Conservation (phyloP, 2,888 invertebrate species). For the Aplocera efformata region DNA sequence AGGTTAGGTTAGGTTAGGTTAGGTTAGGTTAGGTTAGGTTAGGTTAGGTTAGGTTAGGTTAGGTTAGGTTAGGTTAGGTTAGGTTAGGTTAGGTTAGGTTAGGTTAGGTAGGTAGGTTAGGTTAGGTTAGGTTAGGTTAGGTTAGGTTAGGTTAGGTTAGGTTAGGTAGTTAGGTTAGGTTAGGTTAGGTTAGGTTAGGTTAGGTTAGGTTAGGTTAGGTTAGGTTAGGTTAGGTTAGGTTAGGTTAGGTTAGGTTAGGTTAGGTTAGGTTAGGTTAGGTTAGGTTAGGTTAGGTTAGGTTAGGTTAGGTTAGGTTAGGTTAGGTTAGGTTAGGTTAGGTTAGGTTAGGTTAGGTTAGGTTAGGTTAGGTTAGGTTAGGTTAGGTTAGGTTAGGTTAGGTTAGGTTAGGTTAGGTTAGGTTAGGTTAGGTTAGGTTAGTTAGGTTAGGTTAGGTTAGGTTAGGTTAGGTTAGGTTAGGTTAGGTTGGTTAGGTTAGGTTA, state of each 20-base stretch:
- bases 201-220: conserved; percentile 27
- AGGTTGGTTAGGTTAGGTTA: conserved; percentile 18
- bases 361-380: conserved; percentile 18
- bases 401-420: conserved; percentile 14
- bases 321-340: conserved; percentile 23
- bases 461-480: conserved; percentile 15
- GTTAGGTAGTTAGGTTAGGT: conserved; percentile 25
- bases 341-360: conserved; percentile 20
- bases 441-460: conserved; percentile 8
- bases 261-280: conserved; percentile 15
- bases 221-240: conserved; percentile 28
- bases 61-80: conserved; percentile 30
- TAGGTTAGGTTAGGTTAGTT: conserved; percentile 12
- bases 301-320: conserved; percentile 36
- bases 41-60: conserved; percentile 33
- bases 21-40: conserved; percentile 31
- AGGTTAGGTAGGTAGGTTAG: conserved; percentile 29
- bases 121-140: conserved; percentile 28
- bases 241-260: conserved; percentile 17
- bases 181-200: conserved; percentile 27
- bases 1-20: conserved; percentile 30
- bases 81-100: conserved; percentile 29
- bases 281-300: conserved; percentile 29
- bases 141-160: conserved; percentile 25
- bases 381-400: conserved; percentile 14